Evolutionary conservation across 2,113 vertebrate genomes (phyloP).

Genomic region (Lampris incognitus): DNA sequence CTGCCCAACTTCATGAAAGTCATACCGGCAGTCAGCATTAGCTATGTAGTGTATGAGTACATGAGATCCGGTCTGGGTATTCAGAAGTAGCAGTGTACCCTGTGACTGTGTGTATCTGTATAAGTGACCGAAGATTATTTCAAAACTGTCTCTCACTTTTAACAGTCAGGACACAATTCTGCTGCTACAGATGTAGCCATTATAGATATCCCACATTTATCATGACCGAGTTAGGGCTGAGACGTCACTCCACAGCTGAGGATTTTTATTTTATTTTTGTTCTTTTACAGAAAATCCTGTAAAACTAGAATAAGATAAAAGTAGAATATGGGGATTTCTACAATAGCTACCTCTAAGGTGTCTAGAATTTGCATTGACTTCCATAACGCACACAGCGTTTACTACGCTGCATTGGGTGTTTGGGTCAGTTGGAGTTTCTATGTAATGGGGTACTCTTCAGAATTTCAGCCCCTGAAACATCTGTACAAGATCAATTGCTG

Average conservation of each 20-base stretch:
- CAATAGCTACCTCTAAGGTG: conserved; percentile 10
- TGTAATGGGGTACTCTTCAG: neutral
- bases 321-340: neutral
- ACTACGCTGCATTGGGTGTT: conserved; percentile 15
- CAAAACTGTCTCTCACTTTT: neutral
- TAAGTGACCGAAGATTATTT: too few relatives aligned
- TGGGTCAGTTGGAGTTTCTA: conserved; percentile 5
- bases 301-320: neutral
- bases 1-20: conserved; percentile 99
- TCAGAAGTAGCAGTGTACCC: conserved; percentile 60
- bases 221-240: neutral
- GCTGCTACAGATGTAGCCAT: conserved; percentile 10
- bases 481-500: neutral
- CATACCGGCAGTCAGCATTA: conserved; percentile 97
- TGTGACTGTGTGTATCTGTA: conserved; percentile 1
- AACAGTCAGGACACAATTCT: neutral
- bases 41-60: conserved; percentile 97
- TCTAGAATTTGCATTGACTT: conserved; percentile 11
- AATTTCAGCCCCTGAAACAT: conserved; percentile 7
- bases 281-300: conserved; percentile 18
- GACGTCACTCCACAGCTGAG: neutral
- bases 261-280: conserved; percentile 2
- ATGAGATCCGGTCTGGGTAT: conserved; percentile 91
- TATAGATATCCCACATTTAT: neutral
- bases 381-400: neutral